A percentile compares a stretch with the other conserved stretches of the same genome.
These are phyloP conservation scores for Pogona vitticeps DNA, from an alignment of 2,113 vertebrate genomes.

Conservation along the genomic window DNA sequence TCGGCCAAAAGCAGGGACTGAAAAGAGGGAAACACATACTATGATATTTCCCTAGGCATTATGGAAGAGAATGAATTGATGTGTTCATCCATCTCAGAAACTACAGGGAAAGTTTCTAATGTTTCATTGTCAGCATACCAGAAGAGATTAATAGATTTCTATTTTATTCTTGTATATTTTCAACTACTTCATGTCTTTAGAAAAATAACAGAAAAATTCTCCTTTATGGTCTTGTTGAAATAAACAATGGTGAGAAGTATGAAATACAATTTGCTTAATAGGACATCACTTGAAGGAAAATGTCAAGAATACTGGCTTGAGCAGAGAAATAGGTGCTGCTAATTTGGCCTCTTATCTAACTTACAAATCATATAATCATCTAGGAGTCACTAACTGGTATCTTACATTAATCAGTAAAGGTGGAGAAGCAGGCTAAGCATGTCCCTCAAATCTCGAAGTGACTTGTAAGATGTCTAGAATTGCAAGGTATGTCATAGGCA, in stretches of 20 bases:
- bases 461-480: conserved; percentile 42
- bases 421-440: conserved; percentile 30
- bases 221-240: neutral
- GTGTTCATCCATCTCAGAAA: neutral
- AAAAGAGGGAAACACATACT: neutral
- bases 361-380: conserved; percentile 53
- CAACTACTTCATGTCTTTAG: neutral
- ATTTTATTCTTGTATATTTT: neutral
- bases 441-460: conserved; percentile 32
- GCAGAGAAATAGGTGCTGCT: conserved; percentile 48
- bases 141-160: neutral
- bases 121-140: neutral
- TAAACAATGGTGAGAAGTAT: neutral
- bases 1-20: neutral
- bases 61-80: neutral
- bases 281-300: conserved; percentile 44
- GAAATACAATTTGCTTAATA: conserved; percentile 6
- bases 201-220: neutral
- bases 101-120: neutral
- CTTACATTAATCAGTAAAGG: conserved; percentile 48
- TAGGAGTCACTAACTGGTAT: conserved; percentile 57
- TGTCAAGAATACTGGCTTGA: conserved; percentile 51
- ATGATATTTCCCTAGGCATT: neutral
- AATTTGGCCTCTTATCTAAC: conserved; percentile 63
- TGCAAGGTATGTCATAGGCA: conserved; percentile 22